These are phyloP conservation scores for Kryptolebias ocellatus DNA, from an alignment of 2,797 vertebrate genomes.

Conservation along the genomic window DNA sequence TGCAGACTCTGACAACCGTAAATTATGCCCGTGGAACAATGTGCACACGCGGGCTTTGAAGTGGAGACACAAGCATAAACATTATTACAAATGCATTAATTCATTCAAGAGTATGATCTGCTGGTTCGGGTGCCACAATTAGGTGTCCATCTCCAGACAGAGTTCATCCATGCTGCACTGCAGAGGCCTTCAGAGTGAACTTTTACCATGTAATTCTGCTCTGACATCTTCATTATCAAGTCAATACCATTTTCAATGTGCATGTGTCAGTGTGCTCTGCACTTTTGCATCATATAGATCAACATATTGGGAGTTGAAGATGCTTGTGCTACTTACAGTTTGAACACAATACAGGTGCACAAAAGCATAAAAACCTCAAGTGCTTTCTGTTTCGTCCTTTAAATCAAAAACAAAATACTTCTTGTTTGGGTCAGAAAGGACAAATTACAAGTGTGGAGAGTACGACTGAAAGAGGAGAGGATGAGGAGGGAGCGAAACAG, in stretches of 20 bases:
- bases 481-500: slow-evolving; percentile 11
- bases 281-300: slow-evolving; percentile 37
- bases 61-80: slow-evolving; percentile 78
- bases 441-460: slow-evolving; percentile 49
- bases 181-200: slow-evolving; percentile 51
- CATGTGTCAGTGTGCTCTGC: slow-evolving; percentile 22
- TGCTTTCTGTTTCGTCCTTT: slow-evolving; percentile 18
- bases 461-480: slow-evolving; percentile 45
- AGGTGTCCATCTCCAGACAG: slow-evolving; percentile 59
- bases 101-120: slow-evolving; percentile 78
- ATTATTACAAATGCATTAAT: slow-evolving; percentile 83
- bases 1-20: slow-evolving; percentile 82
- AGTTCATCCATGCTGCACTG: slow-evolving; percentile 57
- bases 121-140: slow-evolving; percentile 58
- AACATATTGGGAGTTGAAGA: slow-evolving; percentile 25
- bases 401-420: slow-evolving; percentile 60
- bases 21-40: slow-evolving; percentile 81
- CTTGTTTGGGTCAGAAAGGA: slow-evolving; percentile 63
- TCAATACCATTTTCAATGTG: slow-evolving; percentile 60
- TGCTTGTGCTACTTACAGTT: slow-evolving; percentile 15
- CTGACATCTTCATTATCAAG: slow-evolving; percentile 67
- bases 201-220: slow-evolving; percentile 66
- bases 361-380: slow-evolving; percentile 6
- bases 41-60: slow-evolving; percentile 74
- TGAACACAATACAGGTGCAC: slow-evolving; percentile 20